Percentiles rank a stretch among this genome's conserved stretches.
Conservation (phyloP, 2,113 vertebrate genomes). For the Psephotus haematonotus region DNA sequence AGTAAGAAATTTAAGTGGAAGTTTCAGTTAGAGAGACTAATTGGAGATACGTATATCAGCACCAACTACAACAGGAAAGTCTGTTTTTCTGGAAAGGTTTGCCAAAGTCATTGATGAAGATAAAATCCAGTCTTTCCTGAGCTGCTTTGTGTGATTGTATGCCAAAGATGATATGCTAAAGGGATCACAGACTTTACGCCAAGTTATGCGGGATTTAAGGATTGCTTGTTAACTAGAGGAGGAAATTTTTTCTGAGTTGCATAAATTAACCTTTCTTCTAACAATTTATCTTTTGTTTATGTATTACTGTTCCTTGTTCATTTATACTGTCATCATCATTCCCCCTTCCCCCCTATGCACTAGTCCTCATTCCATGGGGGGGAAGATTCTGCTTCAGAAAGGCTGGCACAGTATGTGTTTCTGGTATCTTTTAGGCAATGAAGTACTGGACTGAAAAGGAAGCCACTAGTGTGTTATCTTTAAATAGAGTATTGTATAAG, state of each 20-base stretch:
- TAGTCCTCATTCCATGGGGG: neutral
- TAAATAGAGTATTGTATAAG: conserved; percentile 1
- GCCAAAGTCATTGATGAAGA: conserved; percentile 6
- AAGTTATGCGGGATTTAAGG: conserved; percentile 4
- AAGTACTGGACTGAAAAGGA: neutral
- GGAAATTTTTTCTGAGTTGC: conserved; percentile 18
- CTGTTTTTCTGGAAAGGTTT: neutral
- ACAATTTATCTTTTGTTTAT: conserved; percentile 54
- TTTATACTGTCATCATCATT: conserved; percentile 6
- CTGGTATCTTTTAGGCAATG: neutral
- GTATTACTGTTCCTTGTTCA: conserved; percentile 15
- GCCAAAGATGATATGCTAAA: conserved; percentile 22
- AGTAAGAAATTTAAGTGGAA: neutral
- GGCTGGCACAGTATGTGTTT: neutral
- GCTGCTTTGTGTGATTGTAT: neutral
- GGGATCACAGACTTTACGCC: neutral
- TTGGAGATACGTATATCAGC: neutral
- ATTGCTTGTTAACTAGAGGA: conserved; percentile 5
- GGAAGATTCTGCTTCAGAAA: neutral
- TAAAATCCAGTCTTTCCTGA: conserved; percentile 6
- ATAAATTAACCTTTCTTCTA: conserved; percentile 57
- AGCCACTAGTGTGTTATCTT: neutral
- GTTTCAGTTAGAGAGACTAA: neutral
- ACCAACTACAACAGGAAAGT: neutral
- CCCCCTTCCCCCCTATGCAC: neutral